Evolutionary conservation across 2,797 vertebrate species (phyloP).

Genomic region (Amblyopsis hoosieri): DNA sequence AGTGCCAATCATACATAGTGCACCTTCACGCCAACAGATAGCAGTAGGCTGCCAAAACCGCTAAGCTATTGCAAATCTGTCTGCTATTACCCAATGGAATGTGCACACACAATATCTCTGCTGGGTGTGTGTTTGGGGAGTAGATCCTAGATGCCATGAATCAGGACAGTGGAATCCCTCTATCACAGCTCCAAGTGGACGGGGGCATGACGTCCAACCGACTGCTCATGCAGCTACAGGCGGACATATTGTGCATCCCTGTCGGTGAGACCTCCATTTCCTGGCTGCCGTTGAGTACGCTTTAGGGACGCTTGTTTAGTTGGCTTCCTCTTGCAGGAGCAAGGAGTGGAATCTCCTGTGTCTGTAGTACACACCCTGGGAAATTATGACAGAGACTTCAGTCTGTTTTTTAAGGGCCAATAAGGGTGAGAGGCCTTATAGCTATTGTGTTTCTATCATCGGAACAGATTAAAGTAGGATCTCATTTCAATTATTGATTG

Average conservation of each 20-base stretch:
- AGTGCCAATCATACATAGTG: no score
- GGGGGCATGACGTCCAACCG: slow-evolving; percentile 97
- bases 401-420: no score
- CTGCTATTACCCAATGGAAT: not conserved
- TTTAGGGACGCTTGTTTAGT: no score
- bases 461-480: not conserved
- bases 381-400: no score
- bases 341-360: no score
- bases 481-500: no score
- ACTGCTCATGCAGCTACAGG: slow-evolving; percentile 95
- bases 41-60: no score
- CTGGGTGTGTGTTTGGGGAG: slow-evolving; percentile 1
- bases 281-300: no score
- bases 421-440: not conserved
- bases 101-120: not conserved
- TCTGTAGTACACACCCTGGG: no score
- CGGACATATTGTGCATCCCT: slow-evolving; percentile 95
- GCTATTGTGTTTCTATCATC: not conserved
- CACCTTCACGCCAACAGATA: no score
- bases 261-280: slow-evolving; percentile 82
- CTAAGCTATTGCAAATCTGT: no score
- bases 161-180: slow-evolving; percentile 92
- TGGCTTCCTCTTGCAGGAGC: no score
- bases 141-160: slow-evolving; percentile 98
- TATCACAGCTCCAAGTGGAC: slow-evolving; percentile 92